phyloP scores from a whole-genome alignment of 1,140 invertebrate genomes.

The Mya arenaria region DNA sequence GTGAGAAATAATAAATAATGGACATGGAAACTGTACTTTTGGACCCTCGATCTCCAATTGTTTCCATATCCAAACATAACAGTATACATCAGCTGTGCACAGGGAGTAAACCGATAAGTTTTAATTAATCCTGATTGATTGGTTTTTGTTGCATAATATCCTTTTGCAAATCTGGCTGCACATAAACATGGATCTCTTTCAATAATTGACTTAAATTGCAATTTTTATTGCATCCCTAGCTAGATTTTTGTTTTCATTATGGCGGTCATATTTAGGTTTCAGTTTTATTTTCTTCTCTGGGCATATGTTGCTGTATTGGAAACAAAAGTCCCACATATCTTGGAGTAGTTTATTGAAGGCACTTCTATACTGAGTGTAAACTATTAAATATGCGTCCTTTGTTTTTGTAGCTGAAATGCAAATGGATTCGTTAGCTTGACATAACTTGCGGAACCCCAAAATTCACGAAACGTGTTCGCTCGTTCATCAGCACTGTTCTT shows the following conservation, averaged over 20 bases:
- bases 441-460: no score
- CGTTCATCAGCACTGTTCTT: no score
- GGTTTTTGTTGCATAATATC: constrained; percentile 1
- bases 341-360: constrained; percentile 4
- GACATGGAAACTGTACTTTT: no score
- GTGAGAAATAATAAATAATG: no score
- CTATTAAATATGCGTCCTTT: constrained; percentile 1
- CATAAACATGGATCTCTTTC: background rate
- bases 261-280: background rate
- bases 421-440: no score
- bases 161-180: constrained; percentile 20
- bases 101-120: constrained; percentile 5
- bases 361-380: constrained; percentile 7
- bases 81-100: no score
- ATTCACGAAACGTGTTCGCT: no score
- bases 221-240: constrained; percentile 1
- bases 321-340: constrained; percentile 16
- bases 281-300: background rate
- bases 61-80: constrained; percentile 16
- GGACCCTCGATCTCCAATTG: background rate
- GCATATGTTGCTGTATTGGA: background rate
- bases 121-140: constrained; percentile 10
- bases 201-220: constrained; percentile 15
- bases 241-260: constrained; percentile 33
- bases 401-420: no score